phyloP scores from a whole-genome alignment of 2,888 invertebrate species.

The Hypselothyrea guttata region DNA sequence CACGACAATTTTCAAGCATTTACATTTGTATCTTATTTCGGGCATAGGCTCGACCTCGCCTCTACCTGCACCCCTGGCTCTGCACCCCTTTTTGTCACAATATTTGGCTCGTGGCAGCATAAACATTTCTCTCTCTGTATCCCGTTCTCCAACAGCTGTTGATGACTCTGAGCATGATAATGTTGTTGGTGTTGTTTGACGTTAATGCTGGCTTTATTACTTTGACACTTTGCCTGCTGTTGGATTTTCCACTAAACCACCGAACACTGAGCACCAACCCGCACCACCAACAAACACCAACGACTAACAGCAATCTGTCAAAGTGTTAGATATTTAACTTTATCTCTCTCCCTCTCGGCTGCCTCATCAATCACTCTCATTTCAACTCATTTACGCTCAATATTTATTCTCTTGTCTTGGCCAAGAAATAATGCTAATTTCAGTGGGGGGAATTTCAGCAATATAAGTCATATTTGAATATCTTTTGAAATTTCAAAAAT shows the following conservation, averaged over 20 bases:
- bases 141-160: neutral
- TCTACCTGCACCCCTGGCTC: neutral
- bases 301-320: slow-evolving; percentile 67
- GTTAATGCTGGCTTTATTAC: slow-evolving; percentile 46
- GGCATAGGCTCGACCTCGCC: slow-evolving; percentile 10
- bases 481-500: too few species aligned
- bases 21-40: slow-evolving; percentile 58
- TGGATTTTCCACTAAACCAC: slow-evolving; percentile 26
- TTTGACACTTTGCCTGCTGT: slow-evolving; percentile 67
- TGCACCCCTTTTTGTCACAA: slow-evolving; percentile 51
- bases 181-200: slow-evolving; percentile 41
- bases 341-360: slow-evolving; percentile 33
- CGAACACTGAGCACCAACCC: neutral
- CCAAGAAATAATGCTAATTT: slow-evolving; percentile 9
- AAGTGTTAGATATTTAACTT: slow-evolving; percentile 56
- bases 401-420: slow-evolving; percentile 30
- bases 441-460: slow-evolving; percentile 9
- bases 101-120: slow-evolving; percentile 56
- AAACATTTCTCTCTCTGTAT: slow-evolving; percentile 23
- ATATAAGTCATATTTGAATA: slow-evolving; percentile 28
- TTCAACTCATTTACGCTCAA: slow-evolving; percentile 56
- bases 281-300: slow-evolving; percentile 6
- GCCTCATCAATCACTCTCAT: slow-evolving; percentile 78
- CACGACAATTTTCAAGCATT: slow-evolving; percentile 53
- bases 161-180: slow-evolving; percentile 23